Evolutionary conservation across 2,113 vertebrate species (phyloP).

Genomic region (Actinemys pallida): DNA sequence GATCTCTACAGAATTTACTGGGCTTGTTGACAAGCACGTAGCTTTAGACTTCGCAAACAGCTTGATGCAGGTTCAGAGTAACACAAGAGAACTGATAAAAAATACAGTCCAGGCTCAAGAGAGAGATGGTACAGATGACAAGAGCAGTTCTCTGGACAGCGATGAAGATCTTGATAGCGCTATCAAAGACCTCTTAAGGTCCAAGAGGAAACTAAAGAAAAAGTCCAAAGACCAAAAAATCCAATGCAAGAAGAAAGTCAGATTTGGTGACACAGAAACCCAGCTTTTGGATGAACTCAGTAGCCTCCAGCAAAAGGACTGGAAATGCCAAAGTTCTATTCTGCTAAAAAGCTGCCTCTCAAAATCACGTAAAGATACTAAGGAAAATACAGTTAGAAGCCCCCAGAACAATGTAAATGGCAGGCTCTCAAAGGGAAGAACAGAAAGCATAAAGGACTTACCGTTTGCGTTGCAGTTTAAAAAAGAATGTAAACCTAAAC

Average conservation of each 20-base stretch:
- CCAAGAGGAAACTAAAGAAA: constrained; percentile 90
- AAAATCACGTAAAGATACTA: constrained; percentile 61
- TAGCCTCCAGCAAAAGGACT: constrained; percentile 10
- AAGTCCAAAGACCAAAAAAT: constrained; percentile 82
- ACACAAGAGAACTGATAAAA: background rate
- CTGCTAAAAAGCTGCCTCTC: constrained; percentile 77
- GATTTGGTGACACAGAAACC: constrained; percentile 74
- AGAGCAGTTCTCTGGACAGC: constrained; percentile 96
- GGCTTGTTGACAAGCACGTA: background rate
- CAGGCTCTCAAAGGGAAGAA: constrained; percentile 27
- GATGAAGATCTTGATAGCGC: constrained; percentile 94
- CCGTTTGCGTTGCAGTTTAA: background rate
- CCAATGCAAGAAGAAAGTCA: constrained; percentile 79
- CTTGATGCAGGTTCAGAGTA: background rate
- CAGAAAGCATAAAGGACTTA: background rate
- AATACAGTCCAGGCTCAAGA: background rate
- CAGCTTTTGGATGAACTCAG: constrained; percentile 33
- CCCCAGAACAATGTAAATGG: background rate
- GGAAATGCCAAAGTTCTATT: constrained; percentile 48
- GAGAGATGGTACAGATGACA: constrained; percentile 81
- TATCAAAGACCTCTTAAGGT: constrained; percentile 93
- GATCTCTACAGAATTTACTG: background rate
- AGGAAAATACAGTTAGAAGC: constrained; percentile 25
- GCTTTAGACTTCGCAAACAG: background rate
- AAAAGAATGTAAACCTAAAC: constrained; percentile 38